Evolutionary conservation across 2,888 invertebrate genomes (phyloP).

Genomic region (Halictus ligatus): DNA sequence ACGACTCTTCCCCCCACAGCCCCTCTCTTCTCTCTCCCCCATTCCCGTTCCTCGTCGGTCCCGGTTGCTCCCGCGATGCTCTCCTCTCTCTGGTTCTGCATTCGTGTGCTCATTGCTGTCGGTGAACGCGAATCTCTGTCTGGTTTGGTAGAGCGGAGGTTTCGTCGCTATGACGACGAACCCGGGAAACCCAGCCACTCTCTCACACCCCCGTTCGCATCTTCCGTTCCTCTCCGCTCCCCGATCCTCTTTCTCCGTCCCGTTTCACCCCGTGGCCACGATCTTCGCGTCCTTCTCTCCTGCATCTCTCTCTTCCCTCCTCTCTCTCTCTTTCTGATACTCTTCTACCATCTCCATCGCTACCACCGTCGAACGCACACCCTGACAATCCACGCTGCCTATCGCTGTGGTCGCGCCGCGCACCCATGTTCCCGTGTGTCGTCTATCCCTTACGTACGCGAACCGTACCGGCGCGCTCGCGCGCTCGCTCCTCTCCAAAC

Average conservation of each 20-base stretch:
- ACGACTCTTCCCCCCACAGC: not conserved
- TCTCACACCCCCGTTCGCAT: conserved; percentile 60
- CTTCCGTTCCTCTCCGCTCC: conserved; percentile 46
- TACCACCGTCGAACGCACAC: conserved; percentile 20
- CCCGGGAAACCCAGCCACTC: conserved; percentile 83
- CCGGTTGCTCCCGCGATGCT: not conserved
- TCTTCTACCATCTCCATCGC: conserved; percentile 29
- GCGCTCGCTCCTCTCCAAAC: conserved; percentile 4
- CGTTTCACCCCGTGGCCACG: conserved; percentile 55
- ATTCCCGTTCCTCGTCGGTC: not conserved
- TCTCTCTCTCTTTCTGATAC: conserved; percentile 39
- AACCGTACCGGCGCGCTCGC: conserved; percentile 6
- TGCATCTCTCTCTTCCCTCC: conserved; percentile 21
- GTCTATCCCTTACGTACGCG: conserved; percentile 29
- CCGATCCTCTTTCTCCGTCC: conserved; percentile 35
- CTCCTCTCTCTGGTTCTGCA: conserved; percentile 49
- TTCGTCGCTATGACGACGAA: conserved; percentile 82
- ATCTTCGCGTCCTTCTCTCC: conserved; percentile 50
- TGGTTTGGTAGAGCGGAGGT: conserved; percentile 78
- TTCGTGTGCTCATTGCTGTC: conserved; percentile 73
- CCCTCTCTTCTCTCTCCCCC: not conserved
- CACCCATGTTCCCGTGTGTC: conserved; percentile 27
- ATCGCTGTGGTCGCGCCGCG: conserved; percentile 20
- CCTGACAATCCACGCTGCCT: conserved; percentile 29
- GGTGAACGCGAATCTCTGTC: conserved; percentile 81